Evolutionary conservation across 2,797 vertebrate species (phyloP).

Genomic region (Eleutherodactylus coqui): DNA sequence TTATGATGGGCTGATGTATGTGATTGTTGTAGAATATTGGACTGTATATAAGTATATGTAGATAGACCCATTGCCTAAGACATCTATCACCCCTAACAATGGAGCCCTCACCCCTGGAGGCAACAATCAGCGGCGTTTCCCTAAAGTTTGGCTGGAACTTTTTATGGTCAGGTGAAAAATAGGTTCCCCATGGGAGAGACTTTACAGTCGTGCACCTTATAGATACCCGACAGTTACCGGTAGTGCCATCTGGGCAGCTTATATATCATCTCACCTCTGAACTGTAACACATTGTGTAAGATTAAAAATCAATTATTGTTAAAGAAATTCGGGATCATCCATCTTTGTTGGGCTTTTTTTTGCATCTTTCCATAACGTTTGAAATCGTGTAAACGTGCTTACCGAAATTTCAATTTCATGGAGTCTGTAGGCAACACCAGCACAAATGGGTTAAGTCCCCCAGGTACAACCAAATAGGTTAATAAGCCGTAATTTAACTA

Average conservation of each 20-base stretch:
- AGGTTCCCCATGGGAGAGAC: not conserved
- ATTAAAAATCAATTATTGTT: slow-evolving; percentile 9
- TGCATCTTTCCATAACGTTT: too few species aligned
- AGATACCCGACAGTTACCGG: not conserved
- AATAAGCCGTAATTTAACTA: too few species aligned
- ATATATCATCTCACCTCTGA: not conserved
- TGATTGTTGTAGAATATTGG: not conserved
- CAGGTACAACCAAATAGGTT: too few species aligned
- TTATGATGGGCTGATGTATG: not conserved
- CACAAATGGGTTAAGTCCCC: too few species aligned
- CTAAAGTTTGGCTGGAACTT: not conserved
- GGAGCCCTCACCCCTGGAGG: not conserved
- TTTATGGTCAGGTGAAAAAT: not conserved
- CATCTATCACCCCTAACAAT: not conserved
- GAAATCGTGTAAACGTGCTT: too few species aligned
- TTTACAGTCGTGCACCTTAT: slow-evolving; percentile 23
- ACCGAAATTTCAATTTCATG: too few species aligned
- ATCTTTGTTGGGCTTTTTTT: not conserved
- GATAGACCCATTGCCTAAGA: slow-evolving; percentile 17
- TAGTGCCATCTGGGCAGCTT: not conserved
- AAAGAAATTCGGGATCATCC: not conserved
- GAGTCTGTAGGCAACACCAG: too few species aligned
- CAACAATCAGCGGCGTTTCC: not conserved
- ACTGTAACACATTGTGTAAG: not conserved
- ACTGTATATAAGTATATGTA: slow-evolving; percentile 46